Evolutionary conservation across 2,888 invertebrate genomes (phyloP).

Genomic region (Tiliacea aurago): DNA sequence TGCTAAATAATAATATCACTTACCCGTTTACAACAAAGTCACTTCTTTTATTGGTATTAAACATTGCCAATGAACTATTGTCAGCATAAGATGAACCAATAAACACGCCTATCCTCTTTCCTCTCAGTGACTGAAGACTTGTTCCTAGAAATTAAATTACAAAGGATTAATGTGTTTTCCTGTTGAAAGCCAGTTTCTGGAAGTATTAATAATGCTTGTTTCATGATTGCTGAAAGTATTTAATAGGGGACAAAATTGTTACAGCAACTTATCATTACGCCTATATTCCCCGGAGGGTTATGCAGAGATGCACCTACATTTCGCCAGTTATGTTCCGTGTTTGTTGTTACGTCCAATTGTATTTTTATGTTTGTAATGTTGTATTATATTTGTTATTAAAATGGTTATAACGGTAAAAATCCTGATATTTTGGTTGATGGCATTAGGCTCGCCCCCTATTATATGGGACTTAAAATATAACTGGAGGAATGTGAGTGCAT

Average conservation of each 20-base stretch:
- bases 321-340: background rate
- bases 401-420: background rate
- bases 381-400: background rate
- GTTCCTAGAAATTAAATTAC: slow-evolving; percentile 61
- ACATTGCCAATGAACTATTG: slow-evolving; percentile 47
- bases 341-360: background rate
- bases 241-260: background rate
- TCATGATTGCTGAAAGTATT: background rate
- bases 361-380: background rate
- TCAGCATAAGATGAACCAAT: slow-evolving; percentile 66
- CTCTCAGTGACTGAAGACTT: slow-evolving; percentile 64
- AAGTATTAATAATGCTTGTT: background rate
- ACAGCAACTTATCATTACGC: background rate
- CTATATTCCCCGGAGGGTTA: no score
- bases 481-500: no score
- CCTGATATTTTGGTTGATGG: background rate
- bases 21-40: slow-evolving; percentile 67
- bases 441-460: no score
- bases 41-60: slow-evolving; percentile 33
- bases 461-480: no score
- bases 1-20: slow-evolving; percentile 15
- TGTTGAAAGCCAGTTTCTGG: background rate
- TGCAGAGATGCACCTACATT: background rate
- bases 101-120: slow-evolving; percentile 70
- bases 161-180: background rate